Base-by-base conservation (phyloP, 2,888 invertebrate species). In the Cosmia pyralina region DNA sequence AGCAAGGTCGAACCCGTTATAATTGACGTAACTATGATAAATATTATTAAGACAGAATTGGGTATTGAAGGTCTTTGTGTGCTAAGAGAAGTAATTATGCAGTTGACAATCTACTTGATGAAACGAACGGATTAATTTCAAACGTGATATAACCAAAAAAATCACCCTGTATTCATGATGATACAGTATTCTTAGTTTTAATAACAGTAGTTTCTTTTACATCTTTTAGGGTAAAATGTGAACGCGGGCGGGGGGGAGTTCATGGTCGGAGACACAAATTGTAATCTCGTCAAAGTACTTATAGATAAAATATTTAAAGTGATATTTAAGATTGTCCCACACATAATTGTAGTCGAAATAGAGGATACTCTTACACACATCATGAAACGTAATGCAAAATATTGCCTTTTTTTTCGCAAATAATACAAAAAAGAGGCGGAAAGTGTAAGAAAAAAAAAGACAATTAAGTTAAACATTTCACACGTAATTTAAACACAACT, bases 1-100 rank as follows among this genome's bases (percentile, higher is more conserved):
- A 69, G 69, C 84, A 84, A 87, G 85, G 84, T 76, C 68, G 46
- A 15, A 28, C 17, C 6, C 1, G 50, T 44, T 28, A 52, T 78
- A 69, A 75, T 78, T 78, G 77, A 75, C 53, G 66, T 77, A 69
- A 53, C 60, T 82, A 60, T 63, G 22, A 60, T 75, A 72, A 34
- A 57, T 48, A 38, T 44, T 41, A 50, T 65, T 65, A 69, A 15
- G 19, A 11, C 38, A 50, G 34, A 77, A 78, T 78, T 65, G 15
- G 38, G 68, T 50, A 15, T 53, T 60, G 46, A 70, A 82, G 55
- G 73, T 65, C 5, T 55, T 55, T 73, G 17, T 60, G 10, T 38
- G 1, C 50, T 41, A n/a, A 34, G n/a, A 38, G 4, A 48, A 19
- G 3, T 38, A n/a, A 46, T 69, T 69, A 44, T 59, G 11, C 28